Conservation (phyloP, 92 coral and sea anemone species). For the Umimayanthus kanabou region DNA sequence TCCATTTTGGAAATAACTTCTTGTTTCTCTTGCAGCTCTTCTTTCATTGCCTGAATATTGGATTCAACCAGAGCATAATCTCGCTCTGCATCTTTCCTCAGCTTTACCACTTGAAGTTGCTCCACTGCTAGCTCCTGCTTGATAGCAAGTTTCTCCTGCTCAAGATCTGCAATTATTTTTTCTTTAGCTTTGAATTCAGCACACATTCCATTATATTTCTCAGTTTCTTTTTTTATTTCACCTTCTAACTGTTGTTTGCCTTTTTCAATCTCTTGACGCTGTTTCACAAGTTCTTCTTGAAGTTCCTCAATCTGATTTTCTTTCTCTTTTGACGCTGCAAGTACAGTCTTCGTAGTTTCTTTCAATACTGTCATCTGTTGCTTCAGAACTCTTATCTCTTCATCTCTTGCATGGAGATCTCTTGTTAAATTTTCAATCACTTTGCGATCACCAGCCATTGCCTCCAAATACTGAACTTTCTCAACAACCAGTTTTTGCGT, state of each 20-base stretch:
- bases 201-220: constrained; percentile 43
- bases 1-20: constrained; percentile 59
- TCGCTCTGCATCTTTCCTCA: constrained; percentile 47
- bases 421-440: constrained; percentile 70
- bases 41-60: constrained; percentile 45
- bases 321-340: constrained; percentile 14
- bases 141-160: constrained; percentile 26
- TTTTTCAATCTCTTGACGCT: constrained; percentile 6
- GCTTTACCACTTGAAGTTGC: constrained; percentile 45
- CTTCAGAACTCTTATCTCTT: constrained; percentile 56
- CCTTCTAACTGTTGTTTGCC: constrained; percentile 46
- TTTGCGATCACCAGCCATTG: constrained; percentile 68
- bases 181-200: constrained; percentile 55
- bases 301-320: constrained; percentile 32
- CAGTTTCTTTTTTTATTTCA: constrained; percentile 45
- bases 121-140: constrained; percentile 23
- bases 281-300: constrained; percentile 48
- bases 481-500: constrained; percentile 73
- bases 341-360: constrained; percentile 38
- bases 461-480: constrained; percentile 67
- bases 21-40: constrained; percentile 56
- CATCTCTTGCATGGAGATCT: constrained; percentile 55
- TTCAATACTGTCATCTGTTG: constrained; percentile 45
- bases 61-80: constrained; percentile 52
- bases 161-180: constrained; percentile 40